Evolutionary conservation across 2,113 vertebrate genomes (phyloP).

Genomic region (Emydura subglobosa): DNA sequence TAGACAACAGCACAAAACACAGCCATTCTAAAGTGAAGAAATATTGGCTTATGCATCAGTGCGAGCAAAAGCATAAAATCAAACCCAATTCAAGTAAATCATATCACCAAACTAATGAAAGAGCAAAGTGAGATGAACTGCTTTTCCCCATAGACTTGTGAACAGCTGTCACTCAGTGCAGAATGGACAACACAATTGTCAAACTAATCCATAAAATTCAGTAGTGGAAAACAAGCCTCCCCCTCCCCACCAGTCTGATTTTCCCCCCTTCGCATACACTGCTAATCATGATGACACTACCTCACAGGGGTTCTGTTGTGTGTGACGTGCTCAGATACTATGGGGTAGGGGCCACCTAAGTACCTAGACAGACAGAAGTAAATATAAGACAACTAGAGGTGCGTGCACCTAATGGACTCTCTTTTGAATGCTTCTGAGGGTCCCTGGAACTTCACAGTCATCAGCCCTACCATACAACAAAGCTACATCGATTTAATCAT

Average conservation of each 20-base stretch:
- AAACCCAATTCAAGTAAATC: slow-evolving; percentile 31
- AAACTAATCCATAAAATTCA: neutral
- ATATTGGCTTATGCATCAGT: neutral
- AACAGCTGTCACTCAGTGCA: slow-evolving; percentile 33
- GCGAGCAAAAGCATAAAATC: slow-evolving; percentile 5
- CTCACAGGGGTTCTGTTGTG: neutral
- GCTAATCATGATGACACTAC: neutral
- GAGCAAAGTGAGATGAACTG: slow-evolving; percentile 41
- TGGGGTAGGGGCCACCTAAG: neutral
- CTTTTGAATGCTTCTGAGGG: neutral
- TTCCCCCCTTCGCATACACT: neutral
- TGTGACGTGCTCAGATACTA: neutral
- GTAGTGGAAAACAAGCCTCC: slow-evolving; percentile 11
- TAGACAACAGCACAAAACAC: neutral
- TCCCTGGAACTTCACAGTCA: slow-evolving; percentile 4
- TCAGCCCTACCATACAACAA: slow-evolving; percentile 4
- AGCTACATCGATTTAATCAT: neutral
- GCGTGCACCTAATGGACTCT: neutral
- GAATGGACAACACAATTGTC: neutral
- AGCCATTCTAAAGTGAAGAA: neutral
- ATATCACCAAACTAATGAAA: slow-evolving; percentile 30
- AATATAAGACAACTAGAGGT: neutral
- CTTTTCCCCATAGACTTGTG: slow-evolving; percentile 49
- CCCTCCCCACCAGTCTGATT: neutral
- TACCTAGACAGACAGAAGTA: neutral